Conservation (phyloP, 2,888 invertebrate genomes). For the Prosopocoilus inquinatus region DNA sequence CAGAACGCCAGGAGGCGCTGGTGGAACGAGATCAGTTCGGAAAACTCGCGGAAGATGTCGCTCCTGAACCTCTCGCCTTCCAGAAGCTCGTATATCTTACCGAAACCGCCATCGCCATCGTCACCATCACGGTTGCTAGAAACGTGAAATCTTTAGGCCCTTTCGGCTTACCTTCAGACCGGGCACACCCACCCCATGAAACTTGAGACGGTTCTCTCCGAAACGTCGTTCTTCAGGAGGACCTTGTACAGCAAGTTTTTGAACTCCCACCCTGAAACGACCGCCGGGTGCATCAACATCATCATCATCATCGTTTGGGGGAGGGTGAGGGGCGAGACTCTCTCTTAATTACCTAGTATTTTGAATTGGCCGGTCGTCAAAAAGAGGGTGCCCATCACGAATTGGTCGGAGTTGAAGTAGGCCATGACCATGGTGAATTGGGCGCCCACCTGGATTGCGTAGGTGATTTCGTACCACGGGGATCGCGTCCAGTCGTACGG, state of each 20-base stretch:
- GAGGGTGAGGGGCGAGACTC: neutral
- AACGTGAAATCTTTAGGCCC: neutral
- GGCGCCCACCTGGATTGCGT: constrained; percentile 16
- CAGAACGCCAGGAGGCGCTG: constrained; percentile 38
- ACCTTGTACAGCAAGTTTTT: constrained; percentile 20
- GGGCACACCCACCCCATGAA: constrained; percentile 5
- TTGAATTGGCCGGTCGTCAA: constrained; percentile 17
- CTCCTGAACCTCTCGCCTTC: constrained; percentile 9
- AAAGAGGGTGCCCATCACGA: constrained; percentile 17
- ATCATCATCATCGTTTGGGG: neutral
- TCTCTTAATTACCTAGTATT: constrained; percentile 13
- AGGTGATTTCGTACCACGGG: constrained; percentile 16
- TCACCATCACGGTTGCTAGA: neutral
- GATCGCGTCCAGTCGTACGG: constrained; percentile 15
- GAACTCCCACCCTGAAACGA: constrained; percentile 19
- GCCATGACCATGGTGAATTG: constrained; percentile 19
- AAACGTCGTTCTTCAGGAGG: constrained; percentile 13
- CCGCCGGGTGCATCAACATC: neutral
- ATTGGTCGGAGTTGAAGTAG: constrained; percentile 23
- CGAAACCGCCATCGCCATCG: neutral
- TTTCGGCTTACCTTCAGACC: neutral
- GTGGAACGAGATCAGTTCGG: constrained; percentile 41
- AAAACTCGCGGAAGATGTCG: constrained; percentile 30
- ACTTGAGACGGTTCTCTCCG: constrained; percentile 7
- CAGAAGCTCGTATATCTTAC: constrained; percentile 3